Conservation (phyloP, 2,113 vertebrate genomes). For the Melanerpes formicivorus region DNA sequence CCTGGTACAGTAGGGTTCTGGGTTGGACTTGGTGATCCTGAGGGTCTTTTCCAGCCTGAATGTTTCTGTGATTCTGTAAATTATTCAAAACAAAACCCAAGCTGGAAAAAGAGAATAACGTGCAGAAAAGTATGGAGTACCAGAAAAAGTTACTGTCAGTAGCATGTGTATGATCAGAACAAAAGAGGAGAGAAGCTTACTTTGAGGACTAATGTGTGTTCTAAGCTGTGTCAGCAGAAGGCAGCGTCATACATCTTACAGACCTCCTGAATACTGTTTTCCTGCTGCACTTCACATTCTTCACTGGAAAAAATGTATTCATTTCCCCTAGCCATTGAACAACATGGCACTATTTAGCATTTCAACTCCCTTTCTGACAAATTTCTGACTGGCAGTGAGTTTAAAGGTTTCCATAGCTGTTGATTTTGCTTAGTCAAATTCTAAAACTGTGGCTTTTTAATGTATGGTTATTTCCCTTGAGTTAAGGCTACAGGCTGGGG, state of each 20-base stretch:
- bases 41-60: no score
- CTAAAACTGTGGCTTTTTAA: background rate
- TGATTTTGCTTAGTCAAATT: background rate
- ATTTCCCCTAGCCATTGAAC: background rate
- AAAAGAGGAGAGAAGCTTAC: background rate
- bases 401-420: background rate
- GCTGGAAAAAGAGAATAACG: background rate
- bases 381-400: fast-evolving
- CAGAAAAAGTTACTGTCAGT: background rate
- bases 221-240: background rate
- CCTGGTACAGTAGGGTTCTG: no score
- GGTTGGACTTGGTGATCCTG: no score
- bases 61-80: background rate
- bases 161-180: background rate
- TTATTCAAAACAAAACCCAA: background rate
- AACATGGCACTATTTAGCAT: background rate
- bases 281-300: background rate
- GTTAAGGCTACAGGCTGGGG: background rate
- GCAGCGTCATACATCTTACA: background rate
- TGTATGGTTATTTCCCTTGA: background rate
- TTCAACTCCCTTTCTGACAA: background rate
- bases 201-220: background rate
- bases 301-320: background rate
- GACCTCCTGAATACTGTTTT: background rate
- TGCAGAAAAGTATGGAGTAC: background rate